Evolutionary conservation across 2,113 vertebrate genomes (phyloP).

Genomic region (Tachuris rubrigastra): DNA sequence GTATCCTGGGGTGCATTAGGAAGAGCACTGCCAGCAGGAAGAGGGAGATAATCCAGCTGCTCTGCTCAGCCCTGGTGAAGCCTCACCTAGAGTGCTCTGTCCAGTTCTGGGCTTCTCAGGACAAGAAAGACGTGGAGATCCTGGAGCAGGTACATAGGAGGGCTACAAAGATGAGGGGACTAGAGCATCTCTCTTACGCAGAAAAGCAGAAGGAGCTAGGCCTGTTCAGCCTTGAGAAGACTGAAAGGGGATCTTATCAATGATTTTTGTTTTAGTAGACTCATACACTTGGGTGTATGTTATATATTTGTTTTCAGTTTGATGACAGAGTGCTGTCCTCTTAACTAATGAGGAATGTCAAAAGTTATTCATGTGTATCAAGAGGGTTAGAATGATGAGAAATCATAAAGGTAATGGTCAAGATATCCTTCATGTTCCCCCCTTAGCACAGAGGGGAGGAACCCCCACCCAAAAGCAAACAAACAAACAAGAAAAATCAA

Average conservation of each 20-base stretch:
- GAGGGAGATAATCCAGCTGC: background rate
- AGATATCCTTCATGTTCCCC: background rate
- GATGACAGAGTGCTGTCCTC: background rate
- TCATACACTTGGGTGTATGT: background rate
- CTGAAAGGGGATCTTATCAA: background rate
- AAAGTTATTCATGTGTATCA: background rate
- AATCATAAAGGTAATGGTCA: background rate
- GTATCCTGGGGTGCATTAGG: background rate
- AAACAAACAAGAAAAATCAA: background rate
- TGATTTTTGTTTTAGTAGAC: background rate
- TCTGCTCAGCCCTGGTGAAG: background rate
- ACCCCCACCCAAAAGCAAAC: rapidly evolving
- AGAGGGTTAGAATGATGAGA: background rate
- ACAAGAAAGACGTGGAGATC: background rate
- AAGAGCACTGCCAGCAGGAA: background rate
- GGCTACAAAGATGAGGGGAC: background rate
- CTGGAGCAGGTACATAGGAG: background rate
- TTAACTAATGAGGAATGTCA: background rate
- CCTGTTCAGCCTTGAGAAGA: background rate
- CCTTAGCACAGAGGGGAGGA: background rate
- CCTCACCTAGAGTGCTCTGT: background rate
- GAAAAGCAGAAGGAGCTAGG: background rate
- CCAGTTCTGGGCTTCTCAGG: background rate
- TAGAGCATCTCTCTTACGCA: background rate
- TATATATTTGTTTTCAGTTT: background rate